Evolutionary conservation across 1,140 invertebrate species (phyloP).

Genomic region (Lordiphosa collinella): DNA sequence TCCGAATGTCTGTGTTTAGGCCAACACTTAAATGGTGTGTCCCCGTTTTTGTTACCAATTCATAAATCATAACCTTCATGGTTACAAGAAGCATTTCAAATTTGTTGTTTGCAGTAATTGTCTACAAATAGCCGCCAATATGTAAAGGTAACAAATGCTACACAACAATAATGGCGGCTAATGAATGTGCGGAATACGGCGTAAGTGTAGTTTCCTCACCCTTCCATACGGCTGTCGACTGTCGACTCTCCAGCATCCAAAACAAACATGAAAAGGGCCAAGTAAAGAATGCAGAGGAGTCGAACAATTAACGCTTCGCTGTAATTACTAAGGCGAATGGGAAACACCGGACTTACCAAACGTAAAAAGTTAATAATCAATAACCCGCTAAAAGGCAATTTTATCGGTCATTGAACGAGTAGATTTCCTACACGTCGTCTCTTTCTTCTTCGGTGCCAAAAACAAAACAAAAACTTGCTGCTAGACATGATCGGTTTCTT

Average conservation of each 20-base stretch:
- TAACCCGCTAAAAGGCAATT: slow-evolving; percentile 74
- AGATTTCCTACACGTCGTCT: slow-evolving; percentile 11
- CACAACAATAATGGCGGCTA: slow-evolving; percentile 62
- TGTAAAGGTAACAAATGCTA: slow-evolving; percentile 1
- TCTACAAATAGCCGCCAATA: slow-evolving; percentile 8
- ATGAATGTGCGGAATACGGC: slow-evolving; percentile 46
- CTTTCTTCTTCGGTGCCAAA: slow-evolving; percentile 23
- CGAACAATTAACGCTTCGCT: slow-evolving; percentile 70
- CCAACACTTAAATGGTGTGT: slow-evolving; percentile 1
- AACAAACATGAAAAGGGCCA: slow-evolving; percentile 50
- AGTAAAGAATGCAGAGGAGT: slow-evolving; percentile 48
- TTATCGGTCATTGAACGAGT: slow-evolving; percentile 72
- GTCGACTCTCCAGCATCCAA: slow-evolving; percentile 32
- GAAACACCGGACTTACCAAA: slow-evolving; percentile 35
- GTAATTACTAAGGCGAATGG: slow-evolving; percentile 62
- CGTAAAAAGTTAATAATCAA: slow-evolving; percentile 60
- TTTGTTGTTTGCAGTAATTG: slow-evolving; percentile 7
- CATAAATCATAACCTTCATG: slow-evolving; percentile 10
- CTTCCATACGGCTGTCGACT: slow-evolving; percentile 33
- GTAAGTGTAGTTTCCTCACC: slow-evolving; percentile 74
- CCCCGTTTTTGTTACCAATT: slow-evolving; percentile 8
- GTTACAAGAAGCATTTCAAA: not conserved
- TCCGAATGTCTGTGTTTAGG: not conserved
- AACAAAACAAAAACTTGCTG: slow-evolving; percentile 18
- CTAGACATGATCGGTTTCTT: slow-evolving; percentile 68